These are phyloP conservation scores for Tenrec ecaudatus DNA, from an alignment of 2,113 vertebrate genomes.

Conservation along the genomic window DNA sequence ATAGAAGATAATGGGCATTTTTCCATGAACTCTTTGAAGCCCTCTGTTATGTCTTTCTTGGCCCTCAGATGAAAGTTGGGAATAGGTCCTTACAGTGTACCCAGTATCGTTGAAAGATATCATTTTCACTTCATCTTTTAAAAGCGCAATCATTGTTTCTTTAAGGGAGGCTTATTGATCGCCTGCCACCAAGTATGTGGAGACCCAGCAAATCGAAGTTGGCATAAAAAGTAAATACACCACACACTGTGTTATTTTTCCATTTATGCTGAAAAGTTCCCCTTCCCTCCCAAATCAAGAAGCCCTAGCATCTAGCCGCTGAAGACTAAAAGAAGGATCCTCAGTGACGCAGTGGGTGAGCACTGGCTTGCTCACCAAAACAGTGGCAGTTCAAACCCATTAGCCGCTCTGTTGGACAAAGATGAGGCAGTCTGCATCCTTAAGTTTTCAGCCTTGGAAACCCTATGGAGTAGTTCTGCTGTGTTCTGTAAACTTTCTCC, in stretches of 20 bases:
- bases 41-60: slow-evolving; percentile 33
- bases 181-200: neutral
- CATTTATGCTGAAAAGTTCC: neutral
- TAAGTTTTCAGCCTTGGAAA: too few relatives aligned
- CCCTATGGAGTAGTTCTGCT: too few relatives aligned
- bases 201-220: neutral
- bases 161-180: neutral
- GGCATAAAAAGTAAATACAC: neutral
- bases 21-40: too few relatives aligned
- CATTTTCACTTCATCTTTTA: slow-evolving; percentile 18
- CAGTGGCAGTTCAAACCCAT: neutral
- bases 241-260: neutral
- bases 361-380: neutral
- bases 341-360: too few relatives aligned
- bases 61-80: slow-evolving; percentile 4
- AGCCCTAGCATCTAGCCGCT: neutral
- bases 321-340: neutral
- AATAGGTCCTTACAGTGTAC: neutral
- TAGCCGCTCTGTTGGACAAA: too few relatives aligned
- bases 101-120: neutral
- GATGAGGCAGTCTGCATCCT: too few relatives aligned
- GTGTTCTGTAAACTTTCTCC: too few relatives aligned
- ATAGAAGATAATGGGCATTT: too few relatives aligned
- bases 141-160: slow-evolving; percentile 27
- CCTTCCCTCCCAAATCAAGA: neutral